phyloP scores from a whole-genome alignment of 2,888 invertebrate species.

The Tetrapedia diversipes region DNA sequence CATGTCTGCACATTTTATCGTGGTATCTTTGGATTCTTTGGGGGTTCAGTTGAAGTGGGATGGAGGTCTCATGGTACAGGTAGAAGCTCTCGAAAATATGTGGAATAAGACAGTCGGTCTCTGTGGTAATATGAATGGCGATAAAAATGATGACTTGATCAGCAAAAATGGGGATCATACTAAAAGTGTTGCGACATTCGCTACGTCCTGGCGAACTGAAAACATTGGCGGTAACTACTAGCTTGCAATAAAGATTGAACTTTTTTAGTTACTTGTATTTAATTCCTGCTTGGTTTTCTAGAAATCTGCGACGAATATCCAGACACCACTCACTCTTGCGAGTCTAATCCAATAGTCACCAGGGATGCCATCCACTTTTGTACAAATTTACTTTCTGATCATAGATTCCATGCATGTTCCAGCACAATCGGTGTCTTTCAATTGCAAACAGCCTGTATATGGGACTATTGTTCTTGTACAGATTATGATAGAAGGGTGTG shows the following conservation, averaged over 20 bases:
- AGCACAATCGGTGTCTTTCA: conserved; percentile 87
- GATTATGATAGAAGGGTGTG: conserved; percentile 84
- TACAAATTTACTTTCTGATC: conserved; percentile 86
- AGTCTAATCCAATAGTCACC: conserved; percentile 74
- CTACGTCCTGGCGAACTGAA: conserved; percentile 86
- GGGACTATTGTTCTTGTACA: conserved; percentile 91
- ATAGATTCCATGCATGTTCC: conserved; percentile 87
- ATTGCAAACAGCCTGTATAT: conserved; percentile 89
- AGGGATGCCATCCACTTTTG: conserved; percentile 86
- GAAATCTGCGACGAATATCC: conserved; percentile 85
- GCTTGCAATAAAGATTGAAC: background rate
- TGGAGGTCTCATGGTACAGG: conserved; percentile 84
- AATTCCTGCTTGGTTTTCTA: conserved; percentile 69
- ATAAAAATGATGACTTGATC: conserved; percentile 87
- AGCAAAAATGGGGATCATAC: conserved; percentile 85
- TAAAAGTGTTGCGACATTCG: conserved; percentile 83
- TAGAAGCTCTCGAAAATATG: conserved; percentile 87
- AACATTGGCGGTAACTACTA: conserved; percentile 83
- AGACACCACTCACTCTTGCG: conserved; percentile 84
- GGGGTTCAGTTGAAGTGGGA: conserved; percentile 92
- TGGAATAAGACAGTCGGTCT: conserved; percentile 93
- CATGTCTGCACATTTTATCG: conserved; percentile 88
- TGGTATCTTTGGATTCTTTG: conserved; percentile 87
- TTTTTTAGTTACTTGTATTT: background rate
- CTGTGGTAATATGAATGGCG: conserved; percentile 91